phyloP scores from a whole-genome alignment of 2,113 vertebrate genomes.

The Dasyurus viverrinus region DNA sequence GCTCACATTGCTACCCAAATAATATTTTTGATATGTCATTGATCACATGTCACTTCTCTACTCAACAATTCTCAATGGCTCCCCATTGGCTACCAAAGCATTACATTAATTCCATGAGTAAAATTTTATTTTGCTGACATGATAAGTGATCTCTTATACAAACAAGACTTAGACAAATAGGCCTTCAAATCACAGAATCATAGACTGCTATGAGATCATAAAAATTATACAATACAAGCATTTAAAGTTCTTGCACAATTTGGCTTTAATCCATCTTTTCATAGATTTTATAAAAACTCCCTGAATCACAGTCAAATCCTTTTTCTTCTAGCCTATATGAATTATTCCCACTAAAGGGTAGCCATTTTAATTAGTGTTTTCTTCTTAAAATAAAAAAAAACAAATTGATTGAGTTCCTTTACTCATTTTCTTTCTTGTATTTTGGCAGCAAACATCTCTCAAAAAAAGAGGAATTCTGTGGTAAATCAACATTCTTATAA shows the following conservation, averaged over 20 bases:
- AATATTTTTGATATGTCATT: not conserved
- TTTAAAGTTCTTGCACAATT: not conserved
- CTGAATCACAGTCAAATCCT: not conserved
- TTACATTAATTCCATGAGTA: not conserved
- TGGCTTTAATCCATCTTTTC: not conserved
- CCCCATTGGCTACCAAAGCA: not conserved
- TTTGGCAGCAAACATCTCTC: not conserved
- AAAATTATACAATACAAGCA: not conserved
- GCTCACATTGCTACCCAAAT: not conserved
- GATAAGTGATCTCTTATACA: not conserved
- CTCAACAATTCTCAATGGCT: not conserved
- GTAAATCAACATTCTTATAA: not conserved
- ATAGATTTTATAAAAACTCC: not conserved
- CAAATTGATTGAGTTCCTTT: not conserved
- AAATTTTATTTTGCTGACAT: not conserved
- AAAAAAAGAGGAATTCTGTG: not conserved
- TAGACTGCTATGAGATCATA: not conserved
- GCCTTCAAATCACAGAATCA: not conserved
- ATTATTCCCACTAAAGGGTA: not conserved
- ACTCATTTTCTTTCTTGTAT: not conserved
- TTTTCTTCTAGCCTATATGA: not conserved
- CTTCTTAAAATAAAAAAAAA: not conserved
- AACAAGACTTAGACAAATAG: not conserved
- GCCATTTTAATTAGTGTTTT: not conserved
- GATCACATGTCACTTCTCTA: not conserved